phyloP scores from a whole-genome alignment of 2,113 vertebrate genomes.

The Budorcas taxicolor region DNA sequence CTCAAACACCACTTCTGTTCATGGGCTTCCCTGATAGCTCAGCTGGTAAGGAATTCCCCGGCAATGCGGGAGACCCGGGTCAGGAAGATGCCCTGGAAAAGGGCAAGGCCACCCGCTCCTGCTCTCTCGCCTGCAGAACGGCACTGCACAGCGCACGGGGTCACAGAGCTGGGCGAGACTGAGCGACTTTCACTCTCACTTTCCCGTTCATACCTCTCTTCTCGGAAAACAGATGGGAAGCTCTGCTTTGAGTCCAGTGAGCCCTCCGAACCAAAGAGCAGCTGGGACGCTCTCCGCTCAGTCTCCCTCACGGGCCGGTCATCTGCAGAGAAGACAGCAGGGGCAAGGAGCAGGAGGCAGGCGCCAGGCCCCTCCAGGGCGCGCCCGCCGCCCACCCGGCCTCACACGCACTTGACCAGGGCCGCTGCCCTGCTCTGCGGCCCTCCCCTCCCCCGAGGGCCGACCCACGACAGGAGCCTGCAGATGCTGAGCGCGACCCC shows the following conservation, averaged over 20 bases:
- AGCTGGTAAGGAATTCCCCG: neutral
- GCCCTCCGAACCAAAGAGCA: slow-evolving; percentile 79
- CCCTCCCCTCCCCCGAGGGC: neutral
- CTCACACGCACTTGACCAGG: neutral
- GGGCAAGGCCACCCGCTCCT: neutral
- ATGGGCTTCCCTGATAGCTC: neutral
- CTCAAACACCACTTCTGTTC: neutral
- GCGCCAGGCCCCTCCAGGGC: neutral
- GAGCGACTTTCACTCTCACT: neutral
- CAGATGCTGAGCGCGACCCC: fast-evolving
- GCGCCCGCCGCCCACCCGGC: fast-evolving
- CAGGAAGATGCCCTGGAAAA: neutral
- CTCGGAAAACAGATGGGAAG: neutral
- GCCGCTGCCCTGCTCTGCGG: neutral
- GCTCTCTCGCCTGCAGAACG: neutral
- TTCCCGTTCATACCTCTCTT: slow-evolving; percentile 37
- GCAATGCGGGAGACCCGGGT: neutral
- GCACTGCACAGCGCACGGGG: neutral
- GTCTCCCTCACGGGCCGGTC: slow-evolving; percentile 80
- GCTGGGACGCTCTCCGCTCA: slow-evolving; percentile 78
- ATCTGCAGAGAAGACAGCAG: slow-evolving; percentile 66
- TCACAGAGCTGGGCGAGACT: neutral
- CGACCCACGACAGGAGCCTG: neutral
- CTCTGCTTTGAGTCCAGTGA: slow-evolving; percentile 35
- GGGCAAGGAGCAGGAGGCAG: neutral